Base-by-base conservation (phyloP, 2,113 vertebrate genomes). In the Phylloscopus trochiloides region DNA sequence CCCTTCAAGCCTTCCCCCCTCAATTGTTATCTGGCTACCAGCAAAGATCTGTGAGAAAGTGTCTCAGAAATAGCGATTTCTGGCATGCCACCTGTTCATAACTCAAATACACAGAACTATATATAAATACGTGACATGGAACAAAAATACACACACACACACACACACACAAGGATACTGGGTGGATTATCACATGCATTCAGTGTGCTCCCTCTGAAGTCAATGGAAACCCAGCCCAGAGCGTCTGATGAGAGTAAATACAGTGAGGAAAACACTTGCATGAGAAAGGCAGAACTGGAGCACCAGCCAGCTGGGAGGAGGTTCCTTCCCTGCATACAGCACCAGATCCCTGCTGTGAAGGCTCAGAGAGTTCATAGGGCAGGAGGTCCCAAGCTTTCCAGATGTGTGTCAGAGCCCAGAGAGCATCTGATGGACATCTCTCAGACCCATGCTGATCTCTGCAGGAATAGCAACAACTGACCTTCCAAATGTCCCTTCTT, bases 71-170 rank as follows among this genome's bases (percentile, higher is more conserved):
- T 16, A 79, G 73, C 88, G 88, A 88, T 93, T 94, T 88, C 86
- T 94, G 91, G 72, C 90, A 67, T 79, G 84, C 93, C 96, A 96
- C 86, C 92, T 96, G 96, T 88, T 95, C 79, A 28, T 88, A 93
- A 94, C 81, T 95, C 87, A 95, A 81, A 94, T 88, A 93, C 92
- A 86, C 85, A 71, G 71, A 93, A 90, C 95, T 96, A 83, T 90
- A 90, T 94, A 95, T 95, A 96, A 95, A 97, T 94, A 95, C 88
- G 86, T 88, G 92, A 78, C 90, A 94, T 40, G 61, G 72, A 92
- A 92, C 93, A 86, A 88, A 97, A 92, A 96, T 74, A 96, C 89
- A 91, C 81, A 83, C 71, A 87, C 16, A 87, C 74, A 77, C 78
- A 84, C 26, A 86, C 75, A 82, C 78, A 85, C 79, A 92, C 67